phyloP scores from a whole-genome alignment of 1,140 invertebrate species.

The Procambarus clarkii region DNA sequence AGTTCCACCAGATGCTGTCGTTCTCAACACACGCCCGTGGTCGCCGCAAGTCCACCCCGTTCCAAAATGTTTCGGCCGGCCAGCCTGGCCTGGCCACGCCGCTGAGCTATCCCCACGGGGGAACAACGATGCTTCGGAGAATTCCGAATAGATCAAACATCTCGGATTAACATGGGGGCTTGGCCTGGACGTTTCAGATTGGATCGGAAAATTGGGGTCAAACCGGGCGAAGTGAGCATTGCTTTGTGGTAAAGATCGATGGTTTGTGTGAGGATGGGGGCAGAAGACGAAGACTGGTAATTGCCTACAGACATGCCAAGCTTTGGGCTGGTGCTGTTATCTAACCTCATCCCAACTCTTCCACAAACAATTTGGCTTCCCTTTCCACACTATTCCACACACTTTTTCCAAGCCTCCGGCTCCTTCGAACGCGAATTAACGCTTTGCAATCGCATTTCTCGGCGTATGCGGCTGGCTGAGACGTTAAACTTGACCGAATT shows the following conservation, averaged over 20 bases:
- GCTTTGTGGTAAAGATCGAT: constrained; percentile 68
- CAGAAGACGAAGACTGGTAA: constrained; percentile 67
- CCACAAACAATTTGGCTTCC: constrained; percentile 12
- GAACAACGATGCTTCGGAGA: constrained; percentile 46
- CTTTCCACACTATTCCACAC: neutral
- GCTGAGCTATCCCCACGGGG: constrained; percentile 23
- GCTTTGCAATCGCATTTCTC: neutral
- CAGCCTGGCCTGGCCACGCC: constrained; percentile 1
- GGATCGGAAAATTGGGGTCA: constrained; percentile 60
- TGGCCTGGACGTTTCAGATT: constrained; percentile 64
- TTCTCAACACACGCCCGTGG: constrained; percentile 60
- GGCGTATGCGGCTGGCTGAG: neutral
- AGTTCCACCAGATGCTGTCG: constrained; percentile 68
- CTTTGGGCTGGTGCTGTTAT: constrained; percentile 60
- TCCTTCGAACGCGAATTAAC: neutral
- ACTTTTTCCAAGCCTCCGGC: neutral
- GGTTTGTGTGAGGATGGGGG: constrained; percentile 65
- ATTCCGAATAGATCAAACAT: constrained; percentile 67
- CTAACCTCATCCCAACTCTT: constrained; percentile 50
- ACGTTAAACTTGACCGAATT: neutral
- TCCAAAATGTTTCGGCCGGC: constrained; percentile 44
- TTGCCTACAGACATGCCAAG: constrained; percentile 69
- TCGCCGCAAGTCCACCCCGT: constrained; percentile 15
- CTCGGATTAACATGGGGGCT: constrained; percentile 63
- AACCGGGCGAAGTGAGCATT: constrained; percentile 64